A percentile compares a stretch with the other conserved stretches of the same genome.
phyloP scores from a whole-genome alignment of 2,888 invertebrate genomes.

The Nudaria mundana region DNA sequence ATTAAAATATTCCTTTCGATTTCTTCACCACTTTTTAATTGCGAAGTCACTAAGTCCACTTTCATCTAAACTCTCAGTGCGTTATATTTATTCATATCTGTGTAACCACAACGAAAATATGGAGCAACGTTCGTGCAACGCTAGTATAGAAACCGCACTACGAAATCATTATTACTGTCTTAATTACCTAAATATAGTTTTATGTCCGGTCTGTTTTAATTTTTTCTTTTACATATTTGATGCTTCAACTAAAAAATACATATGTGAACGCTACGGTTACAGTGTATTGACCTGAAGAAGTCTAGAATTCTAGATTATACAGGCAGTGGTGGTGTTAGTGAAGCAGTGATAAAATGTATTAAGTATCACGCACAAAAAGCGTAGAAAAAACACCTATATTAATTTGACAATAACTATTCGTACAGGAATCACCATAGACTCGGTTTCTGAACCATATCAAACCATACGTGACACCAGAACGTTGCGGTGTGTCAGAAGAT shows the following conservation, averaged over 20 bases:
- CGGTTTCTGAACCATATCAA: too few relatives aligned
- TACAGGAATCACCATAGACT: too few relatives aligned
- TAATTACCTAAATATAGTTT: slow-evolving; percentile 7
- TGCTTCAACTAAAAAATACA: background rate
- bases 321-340: background rate
- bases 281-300: background rate
- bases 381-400: too few relatives aligned
- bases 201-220: background rate
- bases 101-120: background rate
- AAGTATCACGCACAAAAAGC: background rate
- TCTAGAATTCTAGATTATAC: too few relatives aligned
- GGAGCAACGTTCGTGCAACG: background rate
- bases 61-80: background rate
- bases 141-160: background rate
- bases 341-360: background rate
- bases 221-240: slow-evolving; percentile 7
- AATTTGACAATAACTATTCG: too few relatives aligned
- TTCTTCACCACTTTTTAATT: background rate
- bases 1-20: background rate
- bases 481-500: too few relatives aligned
- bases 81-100: background rate
- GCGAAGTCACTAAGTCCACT: background rate
- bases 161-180: background rate
- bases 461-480: too few relatives aligned
- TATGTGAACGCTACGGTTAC: background rate